phyloP scores from a whole-genome alignment of 2,797 vertebrate species.

The Melanotaenia nigrans region DNA sequence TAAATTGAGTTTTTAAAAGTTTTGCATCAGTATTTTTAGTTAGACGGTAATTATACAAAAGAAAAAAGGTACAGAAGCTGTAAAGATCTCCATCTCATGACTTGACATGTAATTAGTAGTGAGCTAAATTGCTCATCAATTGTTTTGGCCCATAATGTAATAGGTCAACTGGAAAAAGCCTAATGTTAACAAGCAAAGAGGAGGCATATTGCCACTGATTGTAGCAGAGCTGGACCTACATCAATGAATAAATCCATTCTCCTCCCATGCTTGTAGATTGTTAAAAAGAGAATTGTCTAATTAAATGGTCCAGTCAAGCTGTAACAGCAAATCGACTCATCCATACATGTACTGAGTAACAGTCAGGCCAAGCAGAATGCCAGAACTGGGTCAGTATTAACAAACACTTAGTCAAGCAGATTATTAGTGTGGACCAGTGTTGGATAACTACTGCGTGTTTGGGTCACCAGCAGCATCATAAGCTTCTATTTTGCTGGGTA shows the following conservation, averaged over 20 bases:
- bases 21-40: no score
- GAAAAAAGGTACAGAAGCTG: not conserved
- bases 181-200: not conserved
- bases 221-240: not conserved
- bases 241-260: not conserved
- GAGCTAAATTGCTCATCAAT: not conserved
- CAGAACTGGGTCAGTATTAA: not conserved
- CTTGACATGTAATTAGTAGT: not conserved
- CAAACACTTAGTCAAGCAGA: not conserved
- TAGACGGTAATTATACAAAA: no score
- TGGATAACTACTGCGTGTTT: not conserved
- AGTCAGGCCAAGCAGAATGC: not conserved
- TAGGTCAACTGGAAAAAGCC: not conserved
- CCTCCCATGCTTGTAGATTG: not conserved
- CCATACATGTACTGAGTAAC: not conserved
- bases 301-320: not conserved
- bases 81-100: not conserved
- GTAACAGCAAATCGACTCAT: not conserved
- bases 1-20: no score
- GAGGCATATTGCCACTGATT: not conserved
- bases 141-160: not conserved
- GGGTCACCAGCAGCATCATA: not conserved
- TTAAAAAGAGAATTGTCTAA: not conserved
- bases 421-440: not conserved
- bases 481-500: not conserved